Conservation (phyloP, 2,797 vertebrate species). For the Megaceryle alcyon region DNA sequence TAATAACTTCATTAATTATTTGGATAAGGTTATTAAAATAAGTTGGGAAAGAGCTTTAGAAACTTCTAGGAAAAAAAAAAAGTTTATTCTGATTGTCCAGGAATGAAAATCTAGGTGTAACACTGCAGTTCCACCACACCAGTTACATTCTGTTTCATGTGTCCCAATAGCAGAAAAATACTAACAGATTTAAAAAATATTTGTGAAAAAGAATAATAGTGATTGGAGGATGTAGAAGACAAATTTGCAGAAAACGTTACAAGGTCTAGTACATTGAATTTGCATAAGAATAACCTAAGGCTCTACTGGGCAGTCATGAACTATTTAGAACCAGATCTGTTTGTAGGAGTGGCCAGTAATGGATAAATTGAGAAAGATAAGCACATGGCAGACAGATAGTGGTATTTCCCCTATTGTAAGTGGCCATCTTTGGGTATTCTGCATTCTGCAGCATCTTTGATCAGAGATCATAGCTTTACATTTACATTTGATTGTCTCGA, state of each 20-base stretch:
- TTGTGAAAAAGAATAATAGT: neutral
- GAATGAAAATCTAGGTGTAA: neutral
- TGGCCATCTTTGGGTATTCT: neutral
- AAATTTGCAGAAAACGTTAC: neutral
- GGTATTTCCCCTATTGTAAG: neutral
- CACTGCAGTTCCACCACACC: accelerated
- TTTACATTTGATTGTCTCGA: neutral
- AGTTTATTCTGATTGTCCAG: neutral
- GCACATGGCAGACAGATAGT: too few relatives aligned
- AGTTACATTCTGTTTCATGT: neutral
- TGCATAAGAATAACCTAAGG: neutral
- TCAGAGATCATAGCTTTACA: neutral
- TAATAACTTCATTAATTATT: neutral
- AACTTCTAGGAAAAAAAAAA: neutral
- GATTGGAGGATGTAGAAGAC: neutral
- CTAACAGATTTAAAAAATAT: neutral
- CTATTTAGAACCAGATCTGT: neutral
- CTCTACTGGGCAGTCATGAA: neutral
- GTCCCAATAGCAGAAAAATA: neutral
- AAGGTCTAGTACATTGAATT: neutral
- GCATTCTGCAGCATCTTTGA: neutral
- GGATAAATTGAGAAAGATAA: neutral
- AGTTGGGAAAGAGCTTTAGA: neutral
- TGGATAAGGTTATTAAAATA: neutral
- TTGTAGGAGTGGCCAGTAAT: neutral